phyloP scores from a whole-genome alignment of 2,888 invertebrate species.

The Lochmaea crataegi region DNA sequence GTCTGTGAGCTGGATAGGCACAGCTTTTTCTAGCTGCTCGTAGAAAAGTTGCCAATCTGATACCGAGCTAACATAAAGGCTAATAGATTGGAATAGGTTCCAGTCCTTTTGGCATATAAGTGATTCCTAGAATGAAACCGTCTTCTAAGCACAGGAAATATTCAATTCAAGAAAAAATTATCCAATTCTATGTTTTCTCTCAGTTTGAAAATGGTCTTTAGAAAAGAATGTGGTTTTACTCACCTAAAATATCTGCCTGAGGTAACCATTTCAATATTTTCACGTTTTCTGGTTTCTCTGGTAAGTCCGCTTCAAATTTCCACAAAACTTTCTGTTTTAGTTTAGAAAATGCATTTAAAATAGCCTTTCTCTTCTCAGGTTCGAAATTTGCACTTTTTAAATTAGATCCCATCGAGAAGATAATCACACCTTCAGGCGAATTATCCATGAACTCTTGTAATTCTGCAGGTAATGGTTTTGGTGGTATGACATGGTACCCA shows the following conservation, averaged over 20 bases:
- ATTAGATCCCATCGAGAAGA: conserved; percentile 73
- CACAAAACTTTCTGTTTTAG: conserved; percentile 74
- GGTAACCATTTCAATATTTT: conserved; percentile 58
- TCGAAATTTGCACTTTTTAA: conserved; percentile 69
- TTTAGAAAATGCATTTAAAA: conserved; percentile 70
- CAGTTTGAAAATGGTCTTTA: too few species aligned
- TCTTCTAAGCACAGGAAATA: too few species aligned
- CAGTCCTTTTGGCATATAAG: too few species aligned
- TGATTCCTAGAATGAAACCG: too few species aligned
- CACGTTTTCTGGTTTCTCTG: conserved; percentile 61
- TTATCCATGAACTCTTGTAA: conserved; percentile 68
- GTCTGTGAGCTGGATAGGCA: too few species aligned
- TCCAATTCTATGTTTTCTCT: too few species aligned
- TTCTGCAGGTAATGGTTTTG: conserved; percentile 60
- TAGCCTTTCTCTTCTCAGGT: conserved; percentile 65
- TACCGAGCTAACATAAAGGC: too few species aligned
- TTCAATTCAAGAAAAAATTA: too few species aligned
- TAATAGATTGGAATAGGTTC: too few species aligned
- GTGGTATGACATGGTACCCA: conserved; percentile 65
- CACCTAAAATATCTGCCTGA: conserved; percentile 57
- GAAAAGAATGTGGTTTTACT: conserved; percentile 4
- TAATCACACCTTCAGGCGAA: conserved; percentile 68
- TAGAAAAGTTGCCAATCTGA: too few species aligned
- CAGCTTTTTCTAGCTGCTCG: too few species aligned
- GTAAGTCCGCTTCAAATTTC: conserved; percentile 71